These are phyloP conservation scores for Zaprionus tsacasi DNA, from an alignment of 1,140 invertebrate species.

Conservation along the genomic window DNA sequence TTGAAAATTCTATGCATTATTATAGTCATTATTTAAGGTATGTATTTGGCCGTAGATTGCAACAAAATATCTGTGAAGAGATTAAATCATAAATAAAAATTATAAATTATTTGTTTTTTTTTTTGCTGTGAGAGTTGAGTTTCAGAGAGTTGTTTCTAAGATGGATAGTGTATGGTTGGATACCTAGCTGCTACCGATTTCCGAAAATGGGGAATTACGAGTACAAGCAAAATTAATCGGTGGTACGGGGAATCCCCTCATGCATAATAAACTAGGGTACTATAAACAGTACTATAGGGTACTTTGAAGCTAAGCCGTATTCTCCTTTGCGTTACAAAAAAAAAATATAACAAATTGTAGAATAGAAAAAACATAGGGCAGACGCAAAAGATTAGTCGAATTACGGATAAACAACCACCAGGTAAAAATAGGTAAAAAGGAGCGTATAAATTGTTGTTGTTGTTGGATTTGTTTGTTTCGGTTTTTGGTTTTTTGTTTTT, in stretches of 20 bases:
- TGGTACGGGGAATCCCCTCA: constrained; percentile 20
- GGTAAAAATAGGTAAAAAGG: constrained; percentile 55
- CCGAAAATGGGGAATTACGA: constrained; percentile 63
- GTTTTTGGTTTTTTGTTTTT: constrained; percentile 24
- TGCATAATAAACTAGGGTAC: constrained; percentile 21
- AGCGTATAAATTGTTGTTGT: constrained; percentile 58
- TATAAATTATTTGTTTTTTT: constrained; percentile 66
- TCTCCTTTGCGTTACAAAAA: constrained; percentile 41
- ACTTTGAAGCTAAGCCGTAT: constrained; percentile 18
- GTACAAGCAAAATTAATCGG: constrained; percentile 40
- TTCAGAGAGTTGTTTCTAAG: constrained; percentile 38
- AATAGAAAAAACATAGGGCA: constrained; percentile 48
- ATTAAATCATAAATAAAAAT: constrained; percentile 84
- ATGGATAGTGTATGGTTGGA: not conserved
- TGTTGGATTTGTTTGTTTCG: constrained; percentile 46
- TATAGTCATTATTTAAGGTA: constrained; percentile 79
- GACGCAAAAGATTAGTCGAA: constrained; percentile 73
- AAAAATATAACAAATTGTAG: constrained; percentile 17
- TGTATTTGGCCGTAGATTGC: constrained; percentile 84
- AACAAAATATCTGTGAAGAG: constrained; percentile 84
- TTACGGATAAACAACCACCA: constrained; percentile 73
- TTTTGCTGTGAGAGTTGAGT: constrained; percentile 21
- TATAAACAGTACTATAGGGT: not conserved
- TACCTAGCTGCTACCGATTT: constrained; percentile 57
- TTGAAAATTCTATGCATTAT: constrained; percentile 74